Conservation (phyloP, 2,113 vertebrate genomes). For the Hucho hucho region DNA sequence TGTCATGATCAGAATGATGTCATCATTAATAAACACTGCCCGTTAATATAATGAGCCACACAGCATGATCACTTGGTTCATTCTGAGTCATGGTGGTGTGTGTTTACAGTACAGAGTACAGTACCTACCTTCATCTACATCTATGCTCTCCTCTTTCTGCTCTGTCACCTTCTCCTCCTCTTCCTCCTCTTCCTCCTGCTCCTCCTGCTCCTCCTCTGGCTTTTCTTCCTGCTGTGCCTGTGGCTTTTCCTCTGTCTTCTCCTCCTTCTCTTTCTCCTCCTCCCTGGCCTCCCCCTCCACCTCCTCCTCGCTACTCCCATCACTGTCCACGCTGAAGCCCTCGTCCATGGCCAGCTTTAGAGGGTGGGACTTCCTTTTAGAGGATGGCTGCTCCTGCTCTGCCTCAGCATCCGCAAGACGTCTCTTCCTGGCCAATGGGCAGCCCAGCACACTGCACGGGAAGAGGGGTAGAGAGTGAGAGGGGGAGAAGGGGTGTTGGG, state of each 20-base stretch:
- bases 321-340: conserved; percentile 87
- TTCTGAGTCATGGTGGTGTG: too few relatives aligned
- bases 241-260: not conserved
- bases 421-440: conserved; percentile 92
- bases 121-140: conserved; percentile 24
- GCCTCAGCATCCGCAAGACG: conserved; percentile 82
- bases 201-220: too few relatives aligned
- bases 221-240: conserved; percentile 56
- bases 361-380: conserved; percentile 90
- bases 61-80: too few relatives aligned
- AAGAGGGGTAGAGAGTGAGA: not conserved
- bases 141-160: conserved; percentile 3
- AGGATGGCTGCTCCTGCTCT: conserved; percentile 75
- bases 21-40: too few relatives aligned
- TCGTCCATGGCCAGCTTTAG: conserved; percentile 90
- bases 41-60: too few relatives aligned
- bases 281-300: conserved; percentile 79
- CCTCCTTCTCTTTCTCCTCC: conserved; percentile 31
- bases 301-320: conserved; percentile 78
- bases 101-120: too few relatives aligned
- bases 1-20: too few relatives aligned
- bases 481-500: not conserved
- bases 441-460: conserved; percentile 82
- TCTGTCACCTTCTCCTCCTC: conserved; percentile 46
- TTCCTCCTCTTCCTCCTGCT: too few relatives aligned